Base-by-base conservation (phyloP, 2,113 vertebrate species). In the Dendropsophus ebraccatus region DNA sequence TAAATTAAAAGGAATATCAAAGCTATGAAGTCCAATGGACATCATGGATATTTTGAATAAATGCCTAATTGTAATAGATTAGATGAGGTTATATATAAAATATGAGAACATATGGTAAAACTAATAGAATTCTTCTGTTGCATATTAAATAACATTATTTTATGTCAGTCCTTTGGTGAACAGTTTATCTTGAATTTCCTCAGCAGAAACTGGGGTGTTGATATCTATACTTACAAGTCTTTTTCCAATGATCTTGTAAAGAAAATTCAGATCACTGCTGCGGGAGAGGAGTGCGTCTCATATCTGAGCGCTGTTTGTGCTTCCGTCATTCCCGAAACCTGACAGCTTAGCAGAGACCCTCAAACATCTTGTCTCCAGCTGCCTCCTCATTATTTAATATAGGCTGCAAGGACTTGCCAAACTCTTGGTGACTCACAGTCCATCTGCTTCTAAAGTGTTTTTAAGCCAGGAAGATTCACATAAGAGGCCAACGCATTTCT, bases 361-460 rank as follows among this genome's bases (percentile, higher is more conserved):
- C 52, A 56, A 75, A 85, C 74, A 78, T 23, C 82, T 75, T 30
- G 47, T 84, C 72, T 67, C 83, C 74, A 65, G 83, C 83, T 85
- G 83, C 74, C 60, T 85, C 62, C 83, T 85, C 45, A 47, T 79
- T 85, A 79, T 79, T 78, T 52, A 52, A 41, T 28, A 76, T 49
- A 85, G 47, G 83, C 83, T 85, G 8, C 60, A 56, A 70, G 67
- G 75, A 25, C 73, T 52, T 69, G 74, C 74, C 83, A 85, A 85
- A 41, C 45, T 37, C 45, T 41, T 54, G 21, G 74, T 85, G 83
- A 85, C 83, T 85, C 74, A 85, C 21, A 79, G 60, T 52, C 83
- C 83, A 85, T 85, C 83, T 85, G 83, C 74, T 85, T 54, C 47
- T 72, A 9, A 23, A 72, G 67, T 25, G 28, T 25, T 73, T 83